Base-by-base conservation (phyloP, 2,797 vertebrate genomes). In the Gastrophryne carolinensis region DNA sequence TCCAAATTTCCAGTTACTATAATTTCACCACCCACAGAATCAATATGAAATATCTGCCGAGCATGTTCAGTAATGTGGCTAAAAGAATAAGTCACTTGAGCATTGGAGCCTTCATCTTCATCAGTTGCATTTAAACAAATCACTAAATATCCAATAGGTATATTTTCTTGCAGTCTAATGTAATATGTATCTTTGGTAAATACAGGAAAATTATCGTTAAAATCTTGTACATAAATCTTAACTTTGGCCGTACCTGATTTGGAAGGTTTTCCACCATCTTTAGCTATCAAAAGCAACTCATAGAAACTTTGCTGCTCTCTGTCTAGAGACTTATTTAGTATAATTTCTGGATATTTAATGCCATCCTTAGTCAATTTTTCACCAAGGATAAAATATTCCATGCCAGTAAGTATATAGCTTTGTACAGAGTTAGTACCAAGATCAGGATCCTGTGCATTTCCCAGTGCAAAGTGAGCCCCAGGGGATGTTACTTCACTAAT, bases 1-100 rank as follows among this genome's bases (percentile, higher is more conserved):
- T 92, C 88, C 56, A 92, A 57, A 0, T 62, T 41, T 0, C 81
- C 83, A 15, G 75, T 85, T 9, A 87, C 60, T 35, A 17, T 84
- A 10, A 93, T 93, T 77, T 91, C 90, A 1, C 95, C 94, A 4
- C 65, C 91, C 81, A 87, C 84, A 58, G 89, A 68, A 41, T 84
- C 80, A 17, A 93, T 82, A 24, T 60, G 13, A 65, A 89, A 89
- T 3, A 75, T 37, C 29, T 70, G 65, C 1, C 24, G 6, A 58
- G 80, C 64, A 53, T 35, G 57, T 27, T 90, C 84, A 39, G 81
- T 30, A 11, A 83, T 86, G 0, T 81, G 81, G 3, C 81, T 88
- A 57, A 93, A 90, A 1, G 76, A 86, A 70, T 90, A 94, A 3
- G 77, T 82, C 1, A 93, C 70, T 13, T 91, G 12, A 2, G 86